Evolutionary conservation across 2,797 vertebrate species (phyloP).

Genomic region (Lutjanus campechanus): DNA sequence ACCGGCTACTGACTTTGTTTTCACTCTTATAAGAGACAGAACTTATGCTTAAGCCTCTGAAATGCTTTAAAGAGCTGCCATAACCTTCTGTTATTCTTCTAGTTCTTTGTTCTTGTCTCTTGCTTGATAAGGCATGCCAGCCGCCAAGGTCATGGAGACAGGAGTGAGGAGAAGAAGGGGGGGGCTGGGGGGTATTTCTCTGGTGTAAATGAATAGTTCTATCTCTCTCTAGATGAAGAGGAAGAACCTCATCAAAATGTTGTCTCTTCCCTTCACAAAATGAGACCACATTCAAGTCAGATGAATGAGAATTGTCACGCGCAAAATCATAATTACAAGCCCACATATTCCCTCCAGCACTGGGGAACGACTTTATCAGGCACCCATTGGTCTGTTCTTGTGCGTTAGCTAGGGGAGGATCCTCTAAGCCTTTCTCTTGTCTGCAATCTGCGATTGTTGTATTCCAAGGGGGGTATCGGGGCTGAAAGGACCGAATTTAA

Average conservation of each 20-base stretch:
- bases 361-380: slow-evolving; percentile 78
- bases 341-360: slow-evolving; percentile 77
- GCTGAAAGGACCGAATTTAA: slow-evolving; percentile 93
- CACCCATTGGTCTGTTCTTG: slow-evolving; percentile 75
- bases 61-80: slow-evolving; percentile 84
- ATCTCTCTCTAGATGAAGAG: slow-evolving; percentile 82
- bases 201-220: slow-evolving; percentile 82
- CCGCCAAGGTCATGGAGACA: slow-evolving; percentile 82
- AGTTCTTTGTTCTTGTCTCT: slow-evolving; percentile 84
- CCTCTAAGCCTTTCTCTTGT: slow-evolving; percentile 83
- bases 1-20: slow-evolving; percentile 74
- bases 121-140: slow-evolving; percentile 84
- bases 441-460: slow-evolving; percentile 86
- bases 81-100: slow-evolving; percentile 84
- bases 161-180: slow-evolving; percentile 65
- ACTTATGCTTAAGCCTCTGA: slow-evolving; percentile 77
- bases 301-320: slow-evolving; percentile 85
- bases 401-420: slow-evolving; percentile 76
- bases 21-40: slow-evolving; percentile 74
- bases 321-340: slow-evolving; percentile 86
- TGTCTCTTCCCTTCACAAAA: slow-evolving; percentile 78
- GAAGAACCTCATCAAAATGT: slow-evolving; percentile 86
- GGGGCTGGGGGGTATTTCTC: slow-evolving; percentile 64
- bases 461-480: slow-evolving; percentile 83
- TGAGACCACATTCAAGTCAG: slow-evolving; percentile 80